These are phyloP conservation scores for Lepus townsendii DNA, from an alignment of 2,797 vertebrate genomes.

Conservation along the genomic window DNA sequence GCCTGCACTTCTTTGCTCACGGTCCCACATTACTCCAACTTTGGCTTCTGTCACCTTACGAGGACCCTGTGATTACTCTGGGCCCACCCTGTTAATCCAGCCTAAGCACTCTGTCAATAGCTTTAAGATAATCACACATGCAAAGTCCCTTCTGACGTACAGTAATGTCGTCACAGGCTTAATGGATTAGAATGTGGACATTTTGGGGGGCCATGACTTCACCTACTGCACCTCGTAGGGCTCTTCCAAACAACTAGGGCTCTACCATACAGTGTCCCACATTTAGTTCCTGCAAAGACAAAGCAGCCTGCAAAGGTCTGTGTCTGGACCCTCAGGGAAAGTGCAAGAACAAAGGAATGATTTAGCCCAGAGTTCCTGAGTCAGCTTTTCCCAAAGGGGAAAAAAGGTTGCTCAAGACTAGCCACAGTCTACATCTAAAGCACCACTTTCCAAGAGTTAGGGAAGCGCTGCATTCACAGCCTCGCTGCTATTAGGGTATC, in stretches of 20 bases:
- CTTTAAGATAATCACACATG: background rate
- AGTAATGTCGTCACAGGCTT: background rate
- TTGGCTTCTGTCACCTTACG: background rate
- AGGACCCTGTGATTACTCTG: background rate
- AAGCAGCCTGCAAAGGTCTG: background rate
- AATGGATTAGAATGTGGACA: background rate
- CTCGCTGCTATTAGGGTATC: background rate
- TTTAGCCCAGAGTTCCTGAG: background rate
- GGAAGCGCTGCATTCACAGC: background rate
- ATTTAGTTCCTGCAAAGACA: slow-evolving; percentile 8
- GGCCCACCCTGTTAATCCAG: background rate
- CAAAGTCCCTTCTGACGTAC: background rate
- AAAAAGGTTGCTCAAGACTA: background rate
- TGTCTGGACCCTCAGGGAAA: background rate
- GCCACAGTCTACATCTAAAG: background rate
- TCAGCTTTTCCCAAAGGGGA: background rate
- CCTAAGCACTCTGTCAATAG: background rate
- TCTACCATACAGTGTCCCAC: background rate
- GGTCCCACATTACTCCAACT: background rate
- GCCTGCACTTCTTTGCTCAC: background rate
- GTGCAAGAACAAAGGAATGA: background rate
- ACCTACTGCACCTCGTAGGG: background rate
- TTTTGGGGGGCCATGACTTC: background rate
- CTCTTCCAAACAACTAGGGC: slow-evolving; percentile 13
- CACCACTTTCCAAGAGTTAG: background rate